These are phyloP conservation scores for Lasioglossum pauxillum DNA, from an alignment of 2,888 invertebrate genomes.

Conservation along the genomic window DNA sequence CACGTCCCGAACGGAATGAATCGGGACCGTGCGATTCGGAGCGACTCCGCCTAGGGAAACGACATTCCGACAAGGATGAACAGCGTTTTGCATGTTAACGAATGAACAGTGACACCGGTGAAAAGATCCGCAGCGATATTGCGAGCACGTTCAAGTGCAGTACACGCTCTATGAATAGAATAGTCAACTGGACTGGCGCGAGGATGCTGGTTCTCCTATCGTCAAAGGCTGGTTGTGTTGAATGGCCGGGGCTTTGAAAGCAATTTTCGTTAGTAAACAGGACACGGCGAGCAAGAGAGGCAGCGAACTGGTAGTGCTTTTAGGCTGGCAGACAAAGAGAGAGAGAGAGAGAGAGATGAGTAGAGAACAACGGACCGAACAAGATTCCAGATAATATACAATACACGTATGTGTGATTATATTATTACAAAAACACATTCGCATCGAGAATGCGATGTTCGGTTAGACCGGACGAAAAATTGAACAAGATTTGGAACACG, in stretches of 20 bases:
- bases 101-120: conserved; percentile 13
- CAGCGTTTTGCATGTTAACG: conserved; percentile 8
- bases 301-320: conserved; percentile 42
- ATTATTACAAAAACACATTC: conserved; percentile 28
- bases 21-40: not conserved
- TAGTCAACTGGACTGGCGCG: conserved; percentile 12
- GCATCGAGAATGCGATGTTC: not conserved
- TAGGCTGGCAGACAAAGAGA: conserved; percentile 30
- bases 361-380: conserved; percentile 18
- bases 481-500: conserved; percentile 22
- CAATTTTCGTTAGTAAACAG: conserved; percentile 59
- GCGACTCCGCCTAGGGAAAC: not conserved
- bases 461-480: not conserved
- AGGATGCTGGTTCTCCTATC: conserved; percentile 14
- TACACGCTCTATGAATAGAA: conserved; percentile 30
- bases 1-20: not conserved
- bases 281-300: conserved; percentile 19
- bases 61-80: not conserved
- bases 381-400: not conserved
- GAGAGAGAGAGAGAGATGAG: conserved; percentile 41
- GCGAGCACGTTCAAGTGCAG: conserved; percentile 27
- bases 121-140: conserved; percentile 13
- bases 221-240: conserved; percentile 18
- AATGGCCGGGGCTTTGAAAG: conserved; percentile 47
- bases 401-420: not conserved